Evolutionary conservation across 2,113 vertebrate genomes (phyloP), one percentile per base, ranked within the genome.

Genomic region (Epinephelus lanceolatus): DNA sequence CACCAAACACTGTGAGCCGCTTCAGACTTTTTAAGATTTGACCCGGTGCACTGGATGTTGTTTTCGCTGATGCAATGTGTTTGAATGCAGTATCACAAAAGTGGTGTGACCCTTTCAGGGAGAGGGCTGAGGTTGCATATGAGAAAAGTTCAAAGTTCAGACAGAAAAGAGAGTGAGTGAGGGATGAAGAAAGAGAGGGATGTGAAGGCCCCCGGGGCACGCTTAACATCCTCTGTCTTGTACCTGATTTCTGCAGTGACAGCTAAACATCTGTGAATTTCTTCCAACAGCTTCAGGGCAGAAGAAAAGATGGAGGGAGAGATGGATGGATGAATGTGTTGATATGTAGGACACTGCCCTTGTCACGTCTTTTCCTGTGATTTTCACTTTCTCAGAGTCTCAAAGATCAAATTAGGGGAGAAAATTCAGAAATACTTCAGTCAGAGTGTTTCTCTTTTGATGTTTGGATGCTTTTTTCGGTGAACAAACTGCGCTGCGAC

Each of bases 221-320:
- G 23, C 33, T 56, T 27, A 37, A 56, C 71, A 76, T 63, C 27
- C 23, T 73, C 27, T 47, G 12, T 18, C 69, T 45, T 71, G 45
- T 49, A 68, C 25, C 53, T 80, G 49, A 60, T 71, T 69, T 23
- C 47, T 83, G 78, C 63, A n/a, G 73, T 47, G 71, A 56, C 37
- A 25, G 57, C 51, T 59, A 61, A 65, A 49, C 5, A 2, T 62
- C 53, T 80, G 14, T 75, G 33, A 80, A 53, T n/a, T 10, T 25
- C 71, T 69, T 49, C 65, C 66, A 65, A n/a, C 15, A 27, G 59
- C 72, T 72, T 47, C 10, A 5, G 33, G 67, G 53, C 3, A 13
- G 18, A 52, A 51, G 21, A 7, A 23, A 27, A 61, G 42, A 15
- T 12, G 49, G 23, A 63, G 9, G 14, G 67, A 42, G 18, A 19